A percentile compares a stretch with the other conserved stretches of the same genome.
phyloP scores from a whole-genome alignment of 2,797 vertebrate genomes.

The Rhincodon typus region DNA sequence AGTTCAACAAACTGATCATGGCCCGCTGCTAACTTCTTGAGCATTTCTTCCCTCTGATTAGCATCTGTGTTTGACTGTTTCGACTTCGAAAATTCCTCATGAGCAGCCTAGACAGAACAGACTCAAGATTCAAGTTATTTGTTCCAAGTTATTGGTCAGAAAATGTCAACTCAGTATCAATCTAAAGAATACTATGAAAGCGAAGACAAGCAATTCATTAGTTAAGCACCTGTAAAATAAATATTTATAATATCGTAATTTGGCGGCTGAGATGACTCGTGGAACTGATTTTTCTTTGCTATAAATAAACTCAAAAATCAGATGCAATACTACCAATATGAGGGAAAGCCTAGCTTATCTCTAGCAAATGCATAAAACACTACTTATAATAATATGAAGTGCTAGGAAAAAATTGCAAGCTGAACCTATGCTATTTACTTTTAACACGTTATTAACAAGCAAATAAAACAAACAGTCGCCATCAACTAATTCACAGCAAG shows the following conservation, averaged over 20 bases:
- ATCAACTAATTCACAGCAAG: neutral
- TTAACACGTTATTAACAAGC: neutral
- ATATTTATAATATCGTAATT: neutral
- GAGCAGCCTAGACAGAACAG: slow-evolving; percentile 62
- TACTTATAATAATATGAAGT: neutral
- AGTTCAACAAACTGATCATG: slow-evolving; percentile 98
- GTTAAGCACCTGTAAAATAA: neutral
- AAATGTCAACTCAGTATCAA: neutral
- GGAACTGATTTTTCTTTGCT: neutral
- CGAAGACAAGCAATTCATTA: neutral
- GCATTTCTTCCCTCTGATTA: slow-evolving; percentile 86
- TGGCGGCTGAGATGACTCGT: neutral
- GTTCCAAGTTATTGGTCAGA: neutral
- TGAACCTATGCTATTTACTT: neutral
- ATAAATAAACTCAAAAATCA: neutral
- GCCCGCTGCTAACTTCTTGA: slow-evolving; percentile 92
- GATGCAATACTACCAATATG: neutral
- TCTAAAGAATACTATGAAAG: neutral
- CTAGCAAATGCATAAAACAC: neutral
- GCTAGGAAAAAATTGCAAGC: neutral
- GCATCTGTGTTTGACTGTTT: slow-evolving; percentile 91
- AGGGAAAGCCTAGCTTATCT: neutral
- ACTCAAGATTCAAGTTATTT: neutral
- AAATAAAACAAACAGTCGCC: neutral
- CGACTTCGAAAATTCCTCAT: slow-evolving; percentile 92